Percentiles rank a stretch among this genome's conserved stretches.
These are phyloP conservation scores for Sebastes variabilis DNA, from an alignment of 2,797 vertebrate species.

Conservation along the genomic window DNA sequence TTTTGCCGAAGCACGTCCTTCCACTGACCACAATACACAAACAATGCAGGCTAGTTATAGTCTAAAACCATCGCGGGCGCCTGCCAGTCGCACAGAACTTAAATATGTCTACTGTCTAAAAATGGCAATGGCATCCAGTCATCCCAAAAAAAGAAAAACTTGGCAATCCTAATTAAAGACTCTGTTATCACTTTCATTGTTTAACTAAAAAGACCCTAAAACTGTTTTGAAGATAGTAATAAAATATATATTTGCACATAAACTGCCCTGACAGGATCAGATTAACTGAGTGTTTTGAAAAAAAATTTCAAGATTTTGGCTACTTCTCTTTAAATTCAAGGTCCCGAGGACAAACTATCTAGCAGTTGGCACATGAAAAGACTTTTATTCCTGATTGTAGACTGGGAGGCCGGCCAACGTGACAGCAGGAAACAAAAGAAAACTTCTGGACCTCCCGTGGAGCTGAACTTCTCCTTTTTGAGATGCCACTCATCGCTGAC, in stretches of 20 bases:
- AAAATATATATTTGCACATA: slow-evolving; percentile 19
- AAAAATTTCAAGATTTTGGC: neutral
- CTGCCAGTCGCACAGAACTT: slow-evolving; percentile 18
- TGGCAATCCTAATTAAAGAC: slow-evolving; percentile 49
- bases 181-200: slow-evolving; percentile 16
- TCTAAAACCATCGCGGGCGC: slow-evolving; percentile 23
- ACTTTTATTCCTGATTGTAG: slow-evolving; percentile 30
- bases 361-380: slow-evolving; percentile 50
- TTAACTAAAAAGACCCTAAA: neutral
- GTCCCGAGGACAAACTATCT: slow-evolving; percentile 30
- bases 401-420: slow-evolving; percentile 54
- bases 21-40: slow-evolving; percentile 42
- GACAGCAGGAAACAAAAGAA: slow-evolving; percentile 52
- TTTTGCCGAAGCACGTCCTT: slow-evolving; percentile 11
- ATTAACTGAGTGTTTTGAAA: neutral
- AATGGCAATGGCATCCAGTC: slow-evolving; percentile 26
- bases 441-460: slow-evolving; percentile 30
- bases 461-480: slow-evolving; percentile 28
- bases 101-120: slow-evolving; percentile 50
- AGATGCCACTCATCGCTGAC: slow-evolving; percentile 24
- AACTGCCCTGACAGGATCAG: neutral
- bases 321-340: slow-evolving; percentile 25
- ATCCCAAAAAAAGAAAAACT: neutral
- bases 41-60: slow-evolving; percentile 24
- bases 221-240: neutral